Conservation (phyloP, 2,888 invertebrate species). For the Galerucella calmariensis region DNA sequence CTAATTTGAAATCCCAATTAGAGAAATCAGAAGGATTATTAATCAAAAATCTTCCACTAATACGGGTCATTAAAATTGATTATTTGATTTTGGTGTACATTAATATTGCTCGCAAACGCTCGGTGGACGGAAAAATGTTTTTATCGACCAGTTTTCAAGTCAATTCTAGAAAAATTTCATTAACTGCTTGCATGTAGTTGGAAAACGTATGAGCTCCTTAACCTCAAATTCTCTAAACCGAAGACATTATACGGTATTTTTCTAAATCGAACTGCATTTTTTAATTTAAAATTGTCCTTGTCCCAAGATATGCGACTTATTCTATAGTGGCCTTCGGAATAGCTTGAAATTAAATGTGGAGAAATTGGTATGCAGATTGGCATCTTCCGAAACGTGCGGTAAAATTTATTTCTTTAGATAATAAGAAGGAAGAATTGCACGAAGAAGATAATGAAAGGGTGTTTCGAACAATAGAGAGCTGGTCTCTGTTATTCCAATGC, state of each 20-base stretch:
- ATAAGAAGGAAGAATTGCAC: constrained; percentile 59
- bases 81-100: too few relatives aligned
- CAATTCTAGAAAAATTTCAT: neutral
- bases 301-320: constrained; percentile 27
- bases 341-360: constrained; percentile 41
- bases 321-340: constrained; percentile 37
- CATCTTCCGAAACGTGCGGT: constrained; percentile 43
- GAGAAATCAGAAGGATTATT: too few relatives aligned
- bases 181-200: neutral
- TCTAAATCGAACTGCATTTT: constrained; percentile 6
- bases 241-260: constrained; percentile 5
- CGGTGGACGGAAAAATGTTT: too few relatives aligned
- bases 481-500: constrained; percentile 58
- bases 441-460: constrained; percentile 62
- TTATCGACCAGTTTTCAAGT: neutral
- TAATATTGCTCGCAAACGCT: too few relatives aligned
- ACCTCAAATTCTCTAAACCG: neutral
- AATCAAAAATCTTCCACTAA: too few relatives aligned
- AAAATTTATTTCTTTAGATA: constrained; percentile 52
- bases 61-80: too few relatives aligned
- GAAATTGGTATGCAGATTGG: constrained; percentile 44
- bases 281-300: constrained; percentile 28
- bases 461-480: constrained; percentile 56
- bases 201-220: neutral
- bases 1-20: too few relatives aligned